These are phyloP conservation scores for Catharus bicknelli DNA, from an alignment of 2,113 vertebrate species.

Conservation along the genomic window DNA sequence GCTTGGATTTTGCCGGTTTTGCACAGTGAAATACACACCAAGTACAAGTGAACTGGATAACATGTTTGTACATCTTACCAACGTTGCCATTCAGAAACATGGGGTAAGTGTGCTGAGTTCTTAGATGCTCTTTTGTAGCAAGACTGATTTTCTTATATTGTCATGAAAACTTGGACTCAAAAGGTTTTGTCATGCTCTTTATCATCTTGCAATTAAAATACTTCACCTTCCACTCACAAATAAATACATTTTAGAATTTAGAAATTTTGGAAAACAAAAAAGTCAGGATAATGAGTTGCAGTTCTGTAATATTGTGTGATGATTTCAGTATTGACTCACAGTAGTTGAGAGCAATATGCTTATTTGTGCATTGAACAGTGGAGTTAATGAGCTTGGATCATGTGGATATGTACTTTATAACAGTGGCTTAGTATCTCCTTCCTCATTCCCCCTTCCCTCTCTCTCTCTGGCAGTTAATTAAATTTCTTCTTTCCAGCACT, in stretches of 20 bases:
- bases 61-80: constrained; percentile 98
- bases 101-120: constrained; percentile 77
- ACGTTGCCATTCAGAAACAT: constrained; percentile 97
- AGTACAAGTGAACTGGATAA: constrained; percentile 97
- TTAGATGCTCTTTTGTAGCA: not conserved
- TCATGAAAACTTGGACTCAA: not conserved
- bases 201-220: not conserved
- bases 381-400: not conserved
- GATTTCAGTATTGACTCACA: not conserved
- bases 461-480: not conserved
- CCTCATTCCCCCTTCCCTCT: not conserved
- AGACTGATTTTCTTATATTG: not conserved
- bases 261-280: not conserved
- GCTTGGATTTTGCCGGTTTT: constrained; percentile 96
- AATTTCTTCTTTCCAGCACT: not conserved
- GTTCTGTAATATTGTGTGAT: not conserved
- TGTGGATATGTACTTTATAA: not conserved
- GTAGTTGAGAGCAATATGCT: not conserved
- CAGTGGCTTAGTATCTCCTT: not conserved
- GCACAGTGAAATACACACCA: constrained; percentile 96
- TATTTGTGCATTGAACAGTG: not conserved
- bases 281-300: not conserved
- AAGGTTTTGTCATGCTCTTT: not conserved
- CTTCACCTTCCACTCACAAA: not conserved
- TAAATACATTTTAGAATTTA: not conserved